Conservation (phyloP, 2,113 vertebrate genomes). For the Camelus dromedarius region DNA sequence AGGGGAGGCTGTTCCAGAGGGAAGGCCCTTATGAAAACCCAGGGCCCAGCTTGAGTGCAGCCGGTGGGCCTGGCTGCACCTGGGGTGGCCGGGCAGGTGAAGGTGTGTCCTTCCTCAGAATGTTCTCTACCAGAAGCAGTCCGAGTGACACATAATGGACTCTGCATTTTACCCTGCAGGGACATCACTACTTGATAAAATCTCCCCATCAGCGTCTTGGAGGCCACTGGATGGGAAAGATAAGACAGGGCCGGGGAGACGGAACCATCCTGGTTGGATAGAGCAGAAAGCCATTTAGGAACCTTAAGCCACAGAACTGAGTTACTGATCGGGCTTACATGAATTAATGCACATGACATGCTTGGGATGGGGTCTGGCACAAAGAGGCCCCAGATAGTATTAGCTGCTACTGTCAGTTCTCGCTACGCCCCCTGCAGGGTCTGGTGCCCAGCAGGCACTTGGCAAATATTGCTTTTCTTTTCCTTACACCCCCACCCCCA, state of each 20-base stretch:
- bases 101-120: neutral
- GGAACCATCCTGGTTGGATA: neutral
- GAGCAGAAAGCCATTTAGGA: neutral
- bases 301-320: neutral
- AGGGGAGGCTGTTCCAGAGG: neutral
- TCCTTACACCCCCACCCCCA: neutral
- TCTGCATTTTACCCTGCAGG: neutral
- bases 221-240: neutral
- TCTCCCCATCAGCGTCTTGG: neutral
- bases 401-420: rapidly evolving
- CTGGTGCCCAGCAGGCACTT: neutral
- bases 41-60: neutral
- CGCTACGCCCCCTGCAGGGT: no score
- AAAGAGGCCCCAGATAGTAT: neutral
- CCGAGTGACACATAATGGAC: neutral
- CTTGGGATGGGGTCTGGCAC: neutral
- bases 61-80: neutral
- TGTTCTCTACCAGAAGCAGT: neutral
- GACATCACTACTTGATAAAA: neutral
- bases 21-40: rapidly evolving
- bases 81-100: neutral
- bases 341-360: rapidly evolving
- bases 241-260: neutral
- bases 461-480: neutral
- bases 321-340: neutral